phyloP scores from a whole-genome alignment of 2,888 invertebrate genomes.

The Galerucella calmariensis region DNA sequence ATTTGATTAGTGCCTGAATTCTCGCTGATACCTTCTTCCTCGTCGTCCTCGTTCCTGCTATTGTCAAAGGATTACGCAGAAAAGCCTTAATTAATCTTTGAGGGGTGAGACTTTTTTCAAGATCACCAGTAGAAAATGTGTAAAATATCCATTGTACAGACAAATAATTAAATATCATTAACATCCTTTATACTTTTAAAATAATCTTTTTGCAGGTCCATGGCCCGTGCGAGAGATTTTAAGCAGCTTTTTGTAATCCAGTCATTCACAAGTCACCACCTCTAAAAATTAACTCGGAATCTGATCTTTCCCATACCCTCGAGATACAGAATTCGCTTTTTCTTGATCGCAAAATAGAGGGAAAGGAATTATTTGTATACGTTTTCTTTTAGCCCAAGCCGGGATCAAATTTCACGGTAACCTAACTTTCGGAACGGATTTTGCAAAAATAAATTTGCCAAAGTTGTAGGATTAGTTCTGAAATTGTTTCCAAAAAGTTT shows the following conservation, averaged over 20 bases:
- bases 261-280: slow-evolving; percentile 57
- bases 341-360: slow-evolving; percentile 42
- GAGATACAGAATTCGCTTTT: slow-evolving; percentile 45
- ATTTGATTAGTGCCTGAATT: slow-evolving; percentile 51
- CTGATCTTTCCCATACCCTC: slow-evolving; percentile 49
- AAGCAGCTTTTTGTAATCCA: slow-evolving; percentile 55
- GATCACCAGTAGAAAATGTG: not conserved
- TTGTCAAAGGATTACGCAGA: slow-evolving; percentile 50
- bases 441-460: slow-evolving; percentile 38
- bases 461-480: slow-evolving; percentile 27
- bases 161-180: not conserved
- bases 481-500: not conserved
- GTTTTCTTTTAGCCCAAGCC: slow-evolving; percentile 50
- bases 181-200: slow-evolving; percentile 6
- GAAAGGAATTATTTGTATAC: slow-evolving; percentile 51
- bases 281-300: slow-evolving; percentile 55
- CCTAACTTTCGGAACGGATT: slow-evolving; percentile 34
- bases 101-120: slow-evolving; percentile 4
- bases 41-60: slow-evolving; percentile 42
- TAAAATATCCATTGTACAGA: not conserved
- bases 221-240: slow-evolving; percentile 44
- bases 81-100: slow-evolving; percentile 51
- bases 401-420: slow-evolving; percentile 52
- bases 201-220: slow-evolving; percentile 18
- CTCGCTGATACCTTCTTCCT: slow-evolving; percentile 49